Evolutionary conservation across 2,113 vertebrate genomes (phyloP).

Genomic region (Cyprinodon variegatus): DNA sequence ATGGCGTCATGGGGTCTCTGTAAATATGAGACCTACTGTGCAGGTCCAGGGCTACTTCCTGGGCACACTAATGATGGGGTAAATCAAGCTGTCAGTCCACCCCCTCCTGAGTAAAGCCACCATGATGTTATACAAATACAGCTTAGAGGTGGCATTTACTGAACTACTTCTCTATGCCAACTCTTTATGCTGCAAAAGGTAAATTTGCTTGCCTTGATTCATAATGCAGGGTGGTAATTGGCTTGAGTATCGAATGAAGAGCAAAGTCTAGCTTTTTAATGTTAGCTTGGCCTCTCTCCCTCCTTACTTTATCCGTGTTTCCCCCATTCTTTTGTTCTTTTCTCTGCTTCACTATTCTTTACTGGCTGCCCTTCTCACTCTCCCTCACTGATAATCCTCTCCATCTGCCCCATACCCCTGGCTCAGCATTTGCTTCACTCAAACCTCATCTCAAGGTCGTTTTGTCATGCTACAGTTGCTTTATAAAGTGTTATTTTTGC

Average conservation of each 20-base stretch:
- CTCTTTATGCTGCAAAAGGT: conserved; percentile 42
- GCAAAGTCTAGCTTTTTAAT: conserved; percentile 2
- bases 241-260: conserved; percentile 43
- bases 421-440: conserved; percentile 40
- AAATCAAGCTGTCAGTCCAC: conserved; percentile 45
- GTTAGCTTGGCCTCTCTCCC: neutral
- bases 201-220: conserved; percentile 46
- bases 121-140: conserved; percentile 53
- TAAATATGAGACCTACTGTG: conserved; percentile 47
- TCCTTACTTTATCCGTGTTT: neutral
- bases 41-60: conserved; percentile 46
- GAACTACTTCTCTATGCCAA: neutral
- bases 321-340: neutral
- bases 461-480: conserved; percentile 32
- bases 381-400: conserved; percentile 60
- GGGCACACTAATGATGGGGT: conserved; percentile 54
- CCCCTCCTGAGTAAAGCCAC: conserved; percentile 36
- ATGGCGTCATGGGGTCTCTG: conserved; percentile 32
- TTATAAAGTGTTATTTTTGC: conserved; percentile 16
- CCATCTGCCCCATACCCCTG: conserved; percentile 26
- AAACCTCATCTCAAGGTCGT: conserved; percentile 61
- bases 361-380: conserved; percentile 35
- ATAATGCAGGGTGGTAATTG: conserved; percentile 56
- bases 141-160: conserved; percentile 64
- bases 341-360: conserved; percentile 18